A percentile compares a stretch with the other conserved stretches of the same genome.
phyloP scores from a whole-genome alignment of 1,140 invertebrate genomes.

The Panulirus ornatus region DNA sequence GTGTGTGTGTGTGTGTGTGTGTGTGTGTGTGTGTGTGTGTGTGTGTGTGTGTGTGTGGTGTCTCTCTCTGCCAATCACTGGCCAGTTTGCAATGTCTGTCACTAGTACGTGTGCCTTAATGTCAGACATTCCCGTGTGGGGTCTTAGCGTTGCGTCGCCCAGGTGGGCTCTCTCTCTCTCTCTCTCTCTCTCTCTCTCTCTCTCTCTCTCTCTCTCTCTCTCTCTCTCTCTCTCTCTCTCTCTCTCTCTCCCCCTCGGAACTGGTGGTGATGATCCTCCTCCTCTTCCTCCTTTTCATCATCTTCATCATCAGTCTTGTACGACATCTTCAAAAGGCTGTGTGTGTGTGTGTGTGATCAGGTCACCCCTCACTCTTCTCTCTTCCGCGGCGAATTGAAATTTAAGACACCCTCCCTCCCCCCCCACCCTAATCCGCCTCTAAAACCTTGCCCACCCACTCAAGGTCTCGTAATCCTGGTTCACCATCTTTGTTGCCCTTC shows the following conservation, averaged over 20 bases:
- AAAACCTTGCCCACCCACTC: background rate
- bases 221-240: background rate
- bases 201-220: background rate
- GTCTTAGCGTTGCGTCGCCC: background rate
- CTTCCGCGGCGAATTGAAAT: background rate
- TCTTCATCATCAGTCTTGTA: background rate
- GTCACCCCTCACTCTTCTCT: no score
- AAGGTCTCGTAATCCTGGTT: background rate
- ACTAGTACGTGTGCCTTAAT: background rate
- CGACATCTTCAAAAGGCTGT: background rate
- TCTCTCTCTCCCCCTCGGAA: background rate
- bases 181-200: no score
- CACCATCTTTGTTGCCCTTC: background rate
- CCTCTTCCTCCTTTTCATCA: background rate
- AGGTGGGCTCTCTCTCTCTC: no score
- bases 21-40: background rate
- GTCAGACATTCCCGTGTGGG: background rate
- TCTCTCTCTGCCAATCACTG: background rate
- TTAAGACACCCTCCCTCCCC: background rate
- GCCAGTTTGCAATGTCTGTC: background rate
- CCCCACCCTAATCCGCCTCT: background rate
- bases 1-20: background rate
- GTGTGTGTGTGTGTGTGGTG: background rate
- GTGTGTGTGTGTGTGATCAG: no score
- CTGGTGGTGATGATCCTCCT: background rate